Base-by-base conservation (phyloP, 2,797 vertebrate species). In the Rhynchonycteris naso region DNA sequence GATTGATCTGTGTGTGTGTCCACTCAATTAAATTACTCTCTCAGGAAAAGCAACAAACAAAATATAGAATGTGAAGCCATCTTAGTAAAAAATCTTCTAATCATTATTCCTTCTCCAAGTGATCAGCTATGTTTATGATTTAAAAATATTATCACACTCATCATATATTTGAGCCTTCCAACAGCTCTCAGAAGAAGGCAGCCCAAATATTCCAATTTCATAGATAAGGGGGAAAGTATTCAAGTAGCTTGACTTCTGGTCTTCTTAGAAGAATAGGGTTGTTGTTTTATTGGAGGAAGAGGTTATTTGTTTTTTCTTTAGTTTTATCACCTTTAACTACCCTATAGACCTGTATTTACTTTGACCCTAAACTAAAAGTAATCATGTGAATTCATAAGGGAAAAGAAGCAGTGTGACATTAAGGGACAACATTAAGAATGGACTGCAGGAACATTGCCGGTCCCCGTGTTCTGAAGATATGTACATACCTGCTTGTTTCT, bases 401-500 rank as follows among this genome's bases (percentile, higher is more conserved):
- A 80, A 76, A 86, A 61, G 63, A 59, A 71, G 14, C 28, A 38
- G 16, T 6, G 12, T 35, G 33, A 59, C 24, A 21, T 54, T 4
- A 21, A 74, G 30, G 24, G 5, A 43, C 15, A 59, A 28, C 0
- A 0, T 22, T 35, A n/a, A 56, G 28, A 87, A 66, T 4, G 18
- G 54, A 22, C 1, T 68, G 5, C 65, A 1, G 26, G 3, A 38
- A 21, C n/a, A 14, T 1, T 5, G 6, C 5, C 0, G 3, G 19
- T 47, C 33, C 66, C 59, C 7, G 0, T 22, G 7, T 56, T 83
- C 56, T 69, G 14, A 43, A 7, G 11, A 0, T 1, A 47, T 50
- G 7, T 16, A 69, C 66, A 85, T 98, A 99, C 99, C 99, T 99
- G 99, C 95, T 99, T 99, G 97, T 99, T 99, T 96, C 98, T 98